Base-by-base conservation (phyloP, 2,797 vertebrate genomes). In the Anabas testudineus region DNA sequence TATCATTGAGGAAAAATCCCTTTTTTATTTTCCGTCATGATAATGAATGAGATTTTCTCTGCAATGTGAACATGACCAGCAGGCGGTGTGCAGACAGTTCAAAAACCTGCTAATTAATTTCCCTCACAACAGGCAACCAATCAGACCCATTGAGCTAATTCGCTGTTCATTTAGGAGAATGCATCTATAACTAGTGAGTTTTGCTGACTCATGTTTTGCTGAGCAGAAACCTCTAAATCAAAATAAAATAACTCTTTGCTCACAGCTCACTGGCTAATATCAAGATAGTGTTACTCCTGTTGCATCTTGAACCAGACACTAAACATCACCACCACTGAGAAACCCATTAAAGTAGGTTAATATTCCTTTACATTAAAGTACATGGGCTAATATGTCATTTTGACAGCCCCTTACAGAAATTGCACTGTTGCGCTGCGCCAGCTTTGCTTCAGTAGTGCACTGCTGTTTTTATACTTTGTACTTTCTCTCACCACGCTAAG, bases 31-130 rank as follows among this genome's bases (percentile, higher is more conserved):
- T 60, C 51, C 2, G 7, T 68, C 42, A 41, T 57, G 43, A 41
- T 71, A 85, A 86, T 84, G 62, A 88, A 77, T 71, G 24, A 58
- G 55, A 53, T 70, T 80, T 85, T 62, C 42, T 73, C 37, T 54
- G 26, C 41, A 66, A 66, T 10, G 57, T 74, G 70, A 82, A 67
- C 26, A 28, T 2, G 18, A 76, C 54, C 80, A 70, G 80, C 52
- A 60, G 76, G 82, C 43, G 56, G 51, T 57, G 51, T 10, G 2
- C 69, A 66, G 45, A 69, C 67, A 77, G 47, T 62, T 83, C 16
- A 60, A 3, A 78, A 84, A 67, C 22, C 42, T 74, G 69, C 43
- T 81, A 77, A 85, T 90, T 82, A 85, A 76, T 82, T 80, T 60
- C 36, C 43, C 32, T 77, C 67, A 21, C 74, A 70, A 61, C 42